These are phyloP conservation scores for Zosterops lateralis DNA, from an alignment of 2,113 vertebrate species.

Conservation along the genomic window DNA sequence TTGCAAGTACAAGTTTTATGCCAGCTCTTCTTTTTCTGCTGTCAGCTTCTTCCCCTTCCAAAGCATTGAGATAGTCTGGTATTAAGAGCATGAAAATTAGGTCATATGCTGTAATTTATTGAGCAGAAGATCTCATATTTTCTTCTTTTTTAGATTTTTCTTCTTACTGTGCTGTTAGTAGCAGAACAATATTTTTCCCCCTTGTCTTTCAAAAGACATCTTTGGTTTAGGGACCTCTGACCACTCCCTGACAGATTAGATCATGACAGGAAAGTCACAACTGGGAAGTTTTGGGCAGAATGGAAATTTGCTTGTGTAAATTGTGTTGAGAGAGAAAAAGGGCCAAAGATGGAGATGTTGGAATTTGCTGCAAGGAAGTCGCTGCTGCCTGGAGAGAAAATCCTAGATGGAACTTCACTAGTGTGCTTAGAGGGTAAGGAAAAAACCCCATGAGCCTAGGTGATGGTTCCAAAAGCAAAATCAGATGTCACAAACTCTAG, in stretches of 20 bases:
- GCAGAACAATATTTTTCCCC: not conserved
- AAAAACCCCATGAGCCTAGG: not conserved
- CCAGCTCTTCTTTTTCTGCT: not conserved
- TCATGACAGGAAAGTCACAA: not conserved
- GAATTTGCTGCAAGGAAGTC: not conserved
- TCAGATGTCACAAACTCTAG: not conserved
- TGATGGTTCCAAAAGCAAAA: not conserved
- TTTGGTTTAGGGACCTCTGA: not conserved
- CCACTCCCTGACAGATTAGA: not conserved
- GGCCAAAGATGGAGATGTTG: not conserved
- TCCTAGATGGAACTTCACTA: not conserved
- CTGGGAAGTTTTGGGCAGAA: not conserved
- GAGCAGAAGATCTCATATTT: not conserved
- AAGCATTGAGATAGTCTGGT: not conserved
- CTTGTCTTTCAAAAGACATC: not conserved
- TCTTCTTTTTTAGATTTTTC: not conserved
- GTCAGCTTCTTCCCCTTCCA: not conserved
- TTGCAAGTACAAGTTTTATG: constrained; percentile 67
- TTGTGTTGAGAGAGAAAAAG: not conserved
- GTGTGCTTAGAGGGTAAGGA: not conserved
- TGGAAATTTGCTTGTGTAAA: not conserved
- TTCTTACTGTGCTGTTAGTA: not conserved
- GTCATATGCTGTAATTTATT: not conserved
- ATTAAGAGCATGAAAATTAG: not conserved
- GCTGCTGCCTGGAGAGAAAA: not conserved